These are phyloP conservation scores for Ephialtes manifestator DNA, from an alignment of 2,888 invertebrate genomes.

Conservation along the genomic window DNA sequence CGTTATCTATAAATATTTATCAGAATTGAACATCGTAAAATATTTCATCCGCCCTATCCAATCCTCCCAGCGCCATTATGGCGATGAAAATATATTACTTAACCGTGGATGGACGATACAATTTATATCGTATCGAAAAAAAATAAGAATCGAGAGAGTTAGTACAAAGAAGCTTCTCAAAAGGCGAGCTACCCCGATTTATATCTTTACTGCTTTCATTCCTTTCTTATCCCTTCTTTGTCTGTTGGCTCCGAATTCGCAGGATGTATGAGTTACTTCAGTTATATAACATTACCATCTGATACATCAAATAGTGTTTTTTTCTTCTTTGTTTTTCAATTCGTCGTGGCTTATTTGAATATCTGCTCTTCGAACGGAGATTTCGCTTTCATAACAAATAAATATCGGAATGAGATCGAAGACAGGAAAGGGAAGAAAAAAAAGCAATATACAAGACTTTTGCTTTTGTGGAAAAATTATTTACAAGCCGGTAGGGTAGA, in stretches of 20 bases:
- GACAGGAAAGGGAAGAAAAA: constrained; percentile 43
- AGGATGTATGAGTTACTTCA: constrained; percentile 43
- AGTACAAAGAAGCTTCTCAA: constrained; percentile 39
- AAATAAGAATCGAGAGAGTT: constrained; percentile 24
- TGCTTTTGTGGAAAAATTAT: constrained; percentile 40
- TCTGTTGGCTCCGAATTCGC: constrained; percentile 26
- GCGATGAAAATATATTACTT: constrained; percentile 42
- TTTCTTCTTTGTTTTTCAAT: neutral
- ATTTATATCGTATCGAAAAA: constrained; percentile 45
- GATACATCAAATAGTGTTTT: neutral
- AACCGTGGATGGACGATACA: constrained; percentile 35
- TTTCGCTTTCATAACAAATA: constrained; percentile 32
- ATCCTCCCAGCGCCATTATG: neutral
- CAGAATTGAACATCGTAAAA: neutral
- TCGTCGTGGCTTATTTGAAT: constrained; percentile 22
- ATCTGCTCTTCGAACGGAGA: constrained; percentile 9
- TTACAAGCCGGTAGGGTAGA: too few species aligned
- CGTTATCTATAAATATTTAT: constrained; percentile 10
- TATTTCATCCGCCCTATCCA: neutral
- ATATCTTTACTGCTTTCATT: constrained; percentile 18
- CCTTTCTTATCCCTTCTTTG: constrained; percentile 33
- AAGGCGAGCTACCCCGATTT: constrained; percentile 36
- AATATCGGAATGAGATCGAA: constrained; percentile 16
- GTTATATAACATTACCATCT: neutral
- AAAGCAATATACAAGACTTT: constrained; percentile 39